Evolutionary conservation across 2,888 invertebrate genomes (phyloP).

Genomic region (Maniola hyperantus): DNA sequence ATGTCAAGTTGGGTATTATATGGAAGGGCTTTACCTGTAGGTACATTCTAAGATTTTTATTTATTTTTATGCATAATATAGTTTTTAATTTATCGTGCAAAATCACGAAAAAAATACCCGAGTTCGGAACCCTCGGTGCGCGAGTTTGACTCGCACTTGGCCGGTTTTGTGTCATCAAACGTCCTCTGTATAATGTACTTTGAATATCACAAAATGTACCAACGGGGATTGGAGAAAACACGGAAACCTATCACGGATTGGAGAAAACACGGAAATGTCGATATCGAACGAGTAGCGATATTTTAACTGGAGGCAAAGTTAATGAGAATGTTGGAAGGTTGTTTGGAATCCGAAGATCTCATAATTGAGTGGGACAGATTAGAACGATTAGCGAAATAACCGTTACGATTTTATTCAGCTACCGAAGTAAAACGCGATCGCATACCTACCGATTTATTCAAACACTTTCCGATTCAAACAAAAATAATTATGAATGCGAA

Average conservation of each 20-base stretch:
- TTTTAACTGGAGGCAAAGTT: neutral
- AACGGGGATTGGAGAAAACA: too few species aligned
- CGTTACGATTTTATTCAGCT: constrained; percentile 48
- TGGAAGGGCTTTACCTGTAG: too few species aligned
- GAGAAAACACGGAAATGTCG: neutral
- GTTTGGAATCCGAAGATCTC: constrained; percentile 40
- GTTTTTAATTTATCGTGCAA: too few species aligned
- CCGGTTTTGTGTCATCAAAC: neutral
- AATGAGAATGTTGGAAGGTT: neutral
- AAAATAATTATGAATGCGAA: constrained; percentile 10
- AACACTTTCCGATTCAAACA: too few species aligned
- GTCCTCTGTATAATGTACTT: too few species aligned
- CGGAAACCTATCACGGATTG: too few species aligned
- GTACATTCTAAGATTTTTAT: too few species aligned
- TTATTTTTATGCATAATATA: too few species aligned
- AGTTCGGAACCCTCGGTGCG: too few species aligned
- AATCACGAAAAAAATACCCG: too few species aligned
- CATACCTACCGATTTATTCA: constrained; percentile 11
- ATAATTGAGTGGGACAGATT: constrained; percentile 49
- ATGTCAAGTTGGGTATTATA: too few species aligned
- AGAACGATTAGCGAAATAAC: constrained; percentile 55
- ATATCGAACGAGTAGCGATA: neutral
- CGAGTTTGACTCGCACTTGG: too few species aligned
- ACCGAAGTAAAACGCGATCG: constrained; percentile 27
- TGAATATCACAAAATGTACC: neutral